Percentiles rank a stretch among this genome's conserved stretches.
These are phyloP conservation scores for Perithous albicinctus DNA, from an alignment of 2,888 invertebrate genomes.

Conservation along the genomic window DNA sequence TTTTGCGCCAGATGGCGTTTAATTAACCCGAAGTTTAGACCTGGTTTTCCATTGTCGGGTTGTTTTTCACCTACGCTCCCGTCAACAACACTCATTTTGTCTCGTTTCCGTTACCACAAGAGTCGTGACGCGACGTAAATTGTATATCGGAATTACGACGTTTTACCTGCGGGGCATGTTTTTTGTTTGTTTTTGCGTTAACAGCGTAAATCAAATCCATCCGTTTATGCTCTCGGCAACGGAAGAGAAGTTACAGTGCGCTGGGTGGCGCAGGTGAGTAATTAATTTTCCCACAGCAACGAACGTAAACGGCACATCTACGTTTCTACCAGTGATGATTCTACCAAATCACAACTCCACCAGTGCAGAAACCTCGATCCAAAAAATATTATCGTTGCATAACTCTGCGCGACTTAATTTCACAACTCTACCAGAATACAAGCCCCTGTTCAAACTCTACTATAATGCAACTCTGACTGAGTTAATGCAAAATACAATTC, in stretches of 20 bases:
- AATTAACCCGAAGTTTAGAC: neutral
- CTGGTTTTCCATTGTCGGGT: neutral
- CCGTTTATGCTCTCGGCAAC: neutral
- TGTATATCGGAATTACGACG: neutral
- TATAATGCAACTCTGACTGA: too few relatives aligned
- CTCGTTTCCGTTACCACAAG: neutral
- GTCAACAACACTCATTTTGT: neutral
- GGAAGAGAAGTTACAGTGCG: neutral
- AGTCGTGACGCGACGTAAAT: neutral
- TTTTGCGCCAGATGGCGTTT: neutral
- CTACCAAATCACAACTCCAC: too few relatives aligned
- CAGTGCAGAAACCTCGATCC: too few relatives aligned
- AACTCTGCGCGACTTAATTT: too few relatives aligned
- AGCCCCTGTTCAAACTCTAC: too few relatives aligned
- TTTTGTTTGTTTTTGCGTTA: neutral
- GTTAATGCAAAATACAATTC: too few relatives aligned
- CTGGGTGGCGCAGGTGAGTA: neutral
- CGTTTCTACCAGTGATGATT: neutral
- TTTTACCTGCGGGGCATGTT: neutral
- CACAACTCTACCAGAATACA: too few relatives aligned
- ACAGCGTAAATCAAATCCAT: neutral
- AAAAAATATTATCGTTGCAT: too few relatives aligned
- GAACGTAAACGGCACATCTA: neutral
- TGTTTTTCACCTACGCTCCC: neutral
- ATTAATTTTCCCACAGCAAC: too few relatives aligned